Evolutionary conservation across 2,113 vertebrate species (phyloP).

Genomic region (Epinephelus cyanopodus): DNA sequence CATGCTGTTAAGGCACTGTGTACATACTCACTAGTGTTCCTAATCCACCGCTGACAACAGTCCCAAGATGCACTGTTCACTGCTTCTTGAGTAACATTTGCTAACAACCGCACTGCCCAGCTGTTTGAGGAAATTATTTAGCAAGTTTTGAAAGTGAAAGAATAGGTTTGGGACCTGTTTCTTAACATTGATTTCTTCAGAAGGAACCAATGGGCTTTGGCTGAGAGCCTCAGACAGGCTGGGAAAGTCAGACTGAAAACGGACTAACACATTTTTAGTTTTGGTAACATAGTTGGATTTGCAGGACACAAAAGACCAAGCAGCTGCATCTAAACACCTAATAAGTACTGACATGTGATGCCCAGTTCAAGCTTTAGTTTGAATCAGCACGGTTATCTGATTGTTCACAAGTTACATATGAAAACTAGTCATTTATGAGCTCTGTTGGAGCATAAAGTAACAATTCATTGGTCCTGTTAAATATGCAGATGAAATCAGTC

Average conservation of each 20-base stretch:
- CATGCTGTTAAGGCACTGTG: neutral
- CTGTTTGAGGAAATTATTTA: neutral
- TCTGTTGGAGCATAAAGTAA: neutral
- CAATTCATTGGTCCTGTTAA: neutral
- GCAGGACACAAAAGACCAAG: neutral
- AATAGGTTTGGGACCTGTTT: neutral
- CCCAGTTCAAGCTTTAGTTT: neutral
- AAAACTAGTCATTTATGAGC: neutral
- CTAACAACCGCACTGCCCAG: neutral
- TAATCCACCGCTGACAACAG: too few relatives aligned
- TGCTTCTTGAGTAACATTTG: neutral
- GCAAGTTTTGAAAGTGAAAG: neutral
- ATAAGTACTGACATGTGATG: neutral
- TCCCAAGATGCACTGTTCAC: neutral
- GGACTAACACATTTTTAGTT: neutral
- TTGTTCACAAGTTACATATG: neutral
- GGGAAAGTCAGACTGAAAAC: neutral
- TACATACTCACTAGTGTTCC: neutral
- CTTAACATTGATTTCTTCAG: neutral
- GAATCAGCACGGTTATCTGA: neutral
- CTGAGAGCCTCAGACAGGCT: neutral
- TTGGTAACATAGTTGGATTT: neutral
- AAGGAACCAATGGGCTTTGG: neutral
- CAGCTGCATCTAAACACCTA: neutral
- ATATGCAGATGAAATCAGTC: neutral